Evolutionary conservation across 2,888 invertebrate genomes (phyloP), one percentile per base, ranked within the genome.

Genomic region (Chrysopilus asiliformis): DNA sequence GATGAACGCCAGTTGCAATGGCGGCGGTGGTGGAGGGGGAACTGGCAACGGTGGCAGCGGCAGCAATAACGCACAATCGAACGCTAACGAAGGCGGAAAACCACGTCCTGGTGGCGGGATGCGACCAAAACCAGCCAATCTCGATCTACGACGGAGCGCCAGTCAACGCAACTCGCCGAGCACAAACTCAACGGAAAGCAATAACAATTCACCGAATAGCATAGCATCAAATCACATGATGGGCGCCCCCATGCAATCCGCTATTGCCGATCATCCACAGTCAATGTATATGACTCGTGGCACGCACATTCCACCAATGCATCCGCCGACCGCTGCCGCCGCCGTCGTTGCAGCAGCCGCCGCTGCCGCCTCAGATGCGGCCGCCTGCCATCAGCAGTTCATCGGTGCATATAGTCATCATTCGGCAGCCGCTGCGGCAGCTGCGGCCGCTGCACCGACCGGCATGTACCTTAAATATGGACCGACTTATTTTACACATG

Each of bases 341-440:
- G 2, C 56, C 59, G 40, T 36, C 15, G 42, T 42, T 31, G 44
- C 43, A 25, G 37, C 56, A 56, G 50, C 64, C 56, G 42, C 63
- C 45, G 1, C 54, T 58, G 51, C 52, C 27, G 48, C 45, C 31
- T 47, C 43, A 26, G 41, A 57, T 57, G 33, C 67, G 55, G 39
- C 63, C 52, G 44, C 57, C 47, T 35, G 65, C 58, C 12, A 61
- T 45, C 46, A 64, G 59, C 15, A 68, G 58, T 46, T 63, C 58
- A 45, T 72, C 62, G 52, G 72, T 61, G 50, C 68, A 60, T 42
- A 70, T 60, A 51, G 72, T 67, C 43, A 66, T 65, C 44, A 63
- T 66, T 59, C 58, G 57, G 41, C 60, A 61, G 8, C 56, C n/a
- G 31, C 17, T 9, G 18, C 31, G 7, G 16, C 31, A 7, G 10